These are phyloP conservation scores for Trachelus iudaicus DNA, from an alignment of 2,888 invertebrate species.

Conservation along the genomic window DNA sequence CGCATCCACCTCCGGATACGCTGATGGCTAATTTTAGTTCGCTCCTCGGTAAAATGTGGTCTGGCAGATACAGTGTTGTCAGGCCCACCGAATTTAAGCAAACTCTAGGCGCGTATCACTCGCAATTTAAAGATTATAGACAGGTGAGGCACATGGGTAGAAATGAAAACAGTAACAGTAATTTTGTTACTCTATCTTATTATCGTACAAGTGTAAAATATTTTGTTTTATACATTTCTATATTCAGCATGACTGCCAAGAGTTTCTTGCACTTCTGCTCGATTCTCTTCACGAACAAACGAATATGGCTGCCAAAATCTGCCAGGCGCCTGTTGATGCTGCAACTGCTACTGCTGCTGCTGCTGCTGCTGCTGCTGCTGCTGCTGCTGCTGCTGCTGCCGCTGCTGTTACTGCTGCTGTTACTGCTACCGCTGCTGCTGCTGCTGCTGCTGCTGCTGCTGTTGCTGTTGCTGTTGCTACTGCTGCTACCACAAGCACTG, in stretches of 20 bases:
- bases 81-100: slow-evolving; percentile 71
- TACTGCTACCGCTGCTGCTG: too few relatives aligned
- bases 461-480: too few relatives aligned
- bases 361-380: too few relatives aligned
- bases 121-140: slow-evolving; percentile 73
- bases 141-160: slow-evolving; percentile 64
- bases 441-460: too few relatives aligned
- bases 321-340: slow-evolving; percentile 42
- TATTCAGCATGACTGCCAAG: slow-evolving; percentile 74
- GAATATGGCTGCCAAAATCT: slow-evolving; percentile 61
- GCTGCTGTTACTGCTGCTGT: neutral
- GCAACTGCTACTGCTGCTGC: too few relatives aligned
- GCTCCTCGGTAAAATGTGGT: slow-evolving; percentile 71
- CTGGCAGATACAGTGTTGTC: slow-evolving; percentile 68
- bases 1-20: slow-evolving; percentile 53
- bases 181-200: neutral
- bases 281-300: slow-evolving; percentile 74
- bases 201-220: too few relatives aligned
- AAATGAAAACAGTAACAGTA: neutral
- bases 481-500: slow-evolving; percentile 50
- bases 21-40: slow-evolving; percentile 69
- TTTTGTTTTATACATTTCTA: too few relatives aligned
- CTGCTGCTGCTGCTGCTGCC: too few relatives aligned
- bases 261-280: slow-evolving; percentile 72
- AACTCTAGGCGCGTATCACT: slow-evolving; percentile 69